Evolutionary conservation across 2,888 invertebrate genomes (phyloP), one percentile per base, ranked within the genome.

Genomic region (Phyllotreta striolata): DNA sequence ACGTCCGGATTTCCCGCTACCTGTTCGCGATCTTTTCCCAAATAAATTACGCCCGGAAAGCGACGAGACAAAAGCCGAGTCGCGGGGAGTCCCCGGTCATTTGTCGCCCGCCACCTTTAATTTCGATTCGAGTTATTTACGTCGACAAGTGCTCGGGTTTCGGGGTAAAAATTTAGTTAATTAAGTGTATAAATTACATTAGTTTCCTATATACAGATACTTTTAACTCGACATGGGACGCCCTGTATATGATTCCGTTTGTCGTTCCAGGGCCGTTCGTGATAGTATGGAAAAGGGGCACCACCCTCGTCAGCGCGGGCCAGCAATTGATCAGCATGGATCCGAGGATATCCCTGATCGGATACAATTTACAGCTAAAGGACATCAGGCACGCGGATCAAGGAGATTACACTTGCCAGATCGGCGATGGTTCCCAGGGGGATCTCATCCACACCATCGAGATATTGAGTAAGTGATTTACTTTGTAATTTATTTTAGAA

Each of bases 381-480:
- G 83, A 84, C 68, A 84, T 85, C 52, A 80, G 80, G 66, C 82
- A 84, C 41, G 79, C 83, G 44, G 85, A 86, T 74, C 84, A 85
- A 55, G 86, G 85, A 1, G 85, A 85, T 74, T 86, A 86, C 76
- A 83, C 85, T 40, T 86, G 86, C 74, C 85, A 85, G 73, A 83
- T 86, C 52, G 84, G 84, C 37, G 85, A 85, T 63, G 84, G 83
- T 14, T 81, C 83, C n/a, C 82, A 82, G 59, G 81, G 84, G 24
- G 85, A 85, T 70, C 82, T 85, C 63, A 83, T 84, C 14, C 85
- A 85, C 76, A 84, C 84, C n/a, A 82, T 86, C 38, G 84, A 85
- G 75, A 85, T 86, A 68, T 75, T 85, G 46, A 85, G 86, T 82
- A 71, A 81, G 82, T 79, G 10, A 41, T 41, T 9, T n/a, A n/a